Percentiles rank a stretch among this genome's conserved stretches.
These are phyloP conservation scores for Aegithalos caudatus DNA, from an alignment of 2,113 vertebrate genomes.

Conservation along the genomic window DNA sequence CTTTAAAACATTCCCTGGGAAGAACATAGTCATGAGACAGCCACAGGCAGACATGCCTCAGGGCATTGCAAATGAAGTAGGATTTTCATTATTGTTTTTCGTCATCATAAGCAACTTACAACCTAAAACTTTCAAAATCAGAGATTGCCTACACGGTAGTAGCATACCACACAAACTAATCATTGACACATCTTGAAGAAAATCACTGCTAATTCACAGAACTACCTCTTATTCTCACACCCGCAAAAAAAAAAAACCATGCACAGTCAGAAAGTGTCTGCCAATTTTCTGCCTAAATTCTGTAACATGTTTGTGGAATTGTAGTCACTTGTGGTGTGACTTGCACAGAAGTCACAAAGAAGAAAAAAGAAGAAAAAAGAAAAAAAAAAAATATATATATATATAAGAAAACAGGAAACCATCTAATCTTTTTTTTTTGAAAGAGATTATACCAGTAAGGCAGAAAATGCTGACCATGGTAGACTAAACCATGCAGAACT, in stretches of 20 bases:
- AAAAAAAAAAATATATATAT: fast-evolving
- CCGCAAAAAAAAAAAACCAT: neutral
- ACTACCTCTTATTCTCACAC: neutral
- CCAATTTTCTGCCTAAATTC: neutral
- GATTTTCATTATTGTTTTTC: neutral
- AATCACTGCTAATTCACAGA: neutral
- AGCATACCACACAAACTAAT: neutral
- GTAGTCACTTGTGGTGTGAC: neutral
- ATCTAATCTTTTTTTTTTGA: neutral
- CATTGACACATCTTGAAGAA: neutral
- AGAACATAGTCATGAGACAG: neutral
- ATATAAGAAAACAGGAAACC: neutral
- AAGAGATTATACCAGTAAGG: neutral
- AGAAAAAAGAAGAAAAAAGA: neutral
- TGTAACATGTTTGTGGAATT: neutral
- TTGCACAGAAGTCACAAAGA: neutral
- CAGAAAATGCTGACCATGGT: neutral
- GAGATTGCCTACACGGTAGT: neutral
- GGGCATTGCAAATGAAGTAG: neutral
- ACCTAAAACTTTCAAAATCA: neutral
- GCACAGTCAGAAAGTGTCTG: neutral
- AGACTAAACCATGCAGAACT: neutral
- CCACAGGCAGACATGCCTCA: neutral
- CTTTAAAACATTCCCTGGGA: neutral
- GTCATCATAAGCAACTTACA: neutral